Evolutionary conservation across 2,113 vertebrate species (phyloP), one percentile per base, ranked within the genome.

Genomic region (Sorex araneus): DNA sequence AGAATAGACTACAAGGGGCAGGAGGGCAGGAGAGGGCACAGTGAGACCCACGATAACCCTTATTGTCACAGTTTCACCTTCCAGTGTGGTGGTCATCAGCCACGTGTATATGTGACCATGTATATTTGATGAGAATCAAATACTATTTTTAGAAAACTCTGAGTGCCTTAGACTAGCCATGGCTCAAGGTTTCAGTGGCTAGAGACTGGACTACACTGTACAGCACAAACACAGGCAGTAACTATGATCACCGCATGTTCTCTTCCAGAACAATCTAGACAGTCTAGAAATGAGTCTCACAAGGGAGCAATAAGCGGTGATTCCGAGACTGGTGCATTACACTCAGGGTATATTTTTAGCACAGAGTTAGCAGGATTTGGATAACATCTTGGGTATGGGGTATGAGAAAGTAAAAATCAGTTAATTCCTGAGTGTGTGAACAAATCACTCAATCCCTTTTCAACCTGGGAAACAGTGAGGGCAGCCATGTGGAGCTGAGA

Each of bases 361-460:
- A n/a, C 16, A 81, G 12, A 70, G 3, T 47, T 28, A 91, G 23
- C 3, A 81, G 43, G 43, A 21, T 34, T 70, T 93, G 45, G 87
- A 27, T 69, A 45, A 88, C 18, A 80, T 9, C 66, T 57, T 81
- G 25, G 19, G 36, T 82, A 11, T 86, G 19, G 40, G 12, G 30
- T 85, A 4, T 66, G 12, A 85, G 45, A 76, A 81, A 60, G 27
- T 23, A 45, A 13, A 40, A 71, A 4, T 40, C 47, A 66, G 6
- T 16, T 57, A 15, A 77, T 23, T 76, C 23, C 19, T 71, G 50
- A 88, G 30, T 66, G 77, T 92, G 30, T 36, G n/a, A 89, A 36
- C 85, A 92, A 43, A 84, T 88, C 9, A 40, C 8, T 64, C 63
- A 77, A 54, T 91, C 88, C 63, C 63, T 70, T 85, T 87, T 91